A percentile compares a stretch with the other conserved stretches of the same genome.
phyloP scores from a whole-genome alignment of 2,113 vertebrate species.

The Ailurus styani region DNA sequence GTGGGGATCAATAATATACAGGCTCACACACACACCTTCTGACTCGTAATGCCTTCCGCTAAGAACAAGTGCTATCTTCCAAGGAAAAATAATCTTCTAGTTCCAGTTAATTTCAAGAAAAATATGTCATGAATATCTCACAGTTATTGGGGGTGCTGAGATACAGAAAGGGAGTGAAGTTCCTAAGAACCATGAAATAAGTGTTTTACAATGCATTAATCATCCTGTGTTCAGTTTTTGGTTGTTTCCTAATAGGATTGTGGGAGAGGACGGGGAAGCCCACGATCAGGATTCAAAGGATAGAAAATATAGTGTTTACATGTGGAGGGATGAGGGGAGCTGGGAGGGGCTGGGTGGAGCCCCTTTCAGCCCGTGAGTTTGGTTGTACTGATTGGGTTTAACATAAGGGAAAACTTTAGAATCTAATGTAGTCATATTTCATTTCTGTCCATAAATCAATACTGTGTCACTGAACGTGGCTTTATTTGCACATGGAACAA shows the following conservation, averaged over 20 bases:
- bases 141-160: neutral
- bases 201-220: neutral
- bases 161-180: neutral
- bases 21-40: neutral
- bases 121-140: neutral
- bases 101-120: neutral
- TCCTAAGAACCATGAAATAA: neutral
- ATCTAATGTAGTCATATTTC: neutral
- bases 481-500: neutral
- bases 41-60: neutral
- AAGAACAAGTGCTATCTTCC: neutral
- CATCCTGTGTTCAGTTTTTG: neutral
- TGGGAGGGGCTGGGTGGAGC: neutral
- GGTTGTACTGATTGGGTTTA: neutral
- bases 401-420: neutral
- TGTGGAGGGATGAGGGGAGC: neutral
- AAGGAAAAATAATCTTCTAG: neutral
- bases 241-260: neutral
- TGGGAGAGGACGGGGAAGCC: neutral
- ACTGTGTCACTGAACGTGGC: neutral
- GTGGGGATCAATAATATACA: fast-evolving
- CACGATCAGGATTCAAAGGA: neutral
- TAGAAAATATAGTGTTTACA: neutral
- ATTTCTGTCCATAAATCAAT: neutral
- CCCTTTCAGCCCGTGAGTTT: neutral